A percentile compares a stretch with the other conserved stretches of the same genome.
phyloP scores from a whole-genome alignment of 2,113 vertebrate genomes.

The Toxostoma redivivum region DNA sequence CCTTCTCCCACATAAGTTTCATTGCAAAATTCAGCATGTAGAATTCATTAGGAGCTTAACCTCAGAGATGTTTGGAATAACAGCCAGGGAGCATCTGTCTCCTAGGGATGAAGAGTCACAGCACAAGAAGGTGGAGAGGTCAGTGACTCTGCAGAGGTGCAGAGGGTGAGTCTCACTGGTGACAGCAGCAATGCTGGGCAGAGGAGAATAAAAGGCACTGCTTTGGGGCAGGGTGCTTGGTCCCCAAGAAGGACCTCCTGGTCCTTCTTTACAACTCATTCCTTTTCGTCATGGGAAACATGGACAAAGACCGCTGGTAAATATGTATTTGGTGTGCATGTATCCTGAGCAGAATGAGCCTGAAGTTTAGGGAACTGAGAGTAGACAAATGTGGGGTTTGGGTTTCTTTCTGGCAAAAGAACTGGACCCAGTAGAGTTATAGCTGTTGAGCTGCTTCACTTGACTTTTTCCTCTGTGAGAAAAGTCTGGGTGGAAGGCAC shows the following conservation, averaged over 20 bases:
- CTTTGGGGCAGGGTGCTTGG: background rate
- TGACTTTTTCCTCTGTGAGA: background rate
- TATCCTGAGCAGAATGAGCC: background rate
- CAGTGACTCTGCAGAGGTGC: fast-evolving
- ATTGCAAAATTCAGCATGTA: background rate
- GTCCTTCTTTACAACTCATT: background rate
- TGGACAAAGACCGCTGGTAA: background rate
- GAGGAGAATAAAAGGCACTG: background rate
- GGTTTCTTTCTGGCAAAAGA: background rate
- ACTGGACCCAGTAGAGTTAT: background rate
- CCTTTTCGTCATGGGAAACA: background rate
- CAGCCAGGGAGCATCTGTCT: background rate
- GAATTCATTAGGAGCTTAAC: background rate
- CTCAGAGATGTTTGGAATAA: background rate
- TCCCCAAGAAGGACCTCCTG: background rate
- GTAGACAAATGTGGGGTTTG: background rate
- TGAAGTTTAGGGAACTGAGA: background rate
- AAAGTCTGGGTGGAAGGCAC: background rate
- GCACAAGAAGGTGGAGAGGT: background rate
- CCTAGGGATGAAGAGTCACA: background rate
- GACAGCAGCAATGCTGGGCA: background rate
- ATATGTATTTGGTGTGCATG: fast-evolving
- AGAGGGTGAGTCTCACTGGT: background rate
- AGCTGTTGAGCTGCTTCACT: background rate
- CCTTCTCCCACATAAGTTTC: background rate